These are phyloP conservation scores for Anomalospiza imberbis DNA, from an alignment of 2,797 vertebrate species.

Conservation along the genomic window DNA sequence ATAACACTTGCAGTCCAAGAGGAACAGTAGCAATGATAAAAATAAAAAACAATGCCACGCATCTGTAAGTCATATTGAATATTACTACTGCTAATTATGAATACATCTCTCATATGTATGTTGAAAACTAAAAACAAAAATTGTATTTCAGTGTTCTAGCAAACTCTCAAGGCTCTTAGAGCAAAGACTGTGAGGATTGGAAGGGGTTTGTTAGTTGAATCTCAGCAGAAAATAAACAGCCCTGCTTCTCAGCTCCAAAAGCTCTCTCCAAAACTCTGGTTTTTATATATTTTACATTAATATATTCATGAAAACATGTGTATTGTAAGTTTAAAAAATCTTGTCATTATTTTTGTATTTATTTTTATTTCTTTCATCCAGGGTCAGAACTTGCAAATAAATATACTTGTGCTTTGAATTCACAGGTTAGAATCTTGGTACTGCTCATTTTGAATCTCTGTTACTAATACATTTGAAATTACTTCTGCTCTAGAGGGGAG, in stretches of 20 bases:
- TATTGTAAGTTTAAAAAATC: neutral
- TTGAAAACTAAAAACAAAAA: neutral
- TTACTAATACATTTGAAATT: neutral
- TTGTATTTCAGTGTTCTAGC: neutral
- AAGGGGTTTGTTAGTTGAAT: neutral
- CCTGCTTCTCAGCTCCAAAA: neutral
- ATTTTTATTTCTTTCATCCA: neutral
- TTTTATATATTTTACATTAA: neutral
- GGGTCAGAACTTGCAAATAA: neutral
- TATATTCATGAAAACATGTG: neutral
- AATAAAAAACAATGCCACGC: neutral
- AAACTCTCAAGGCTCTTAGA: neutral
- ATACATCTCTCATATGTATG: neutral
- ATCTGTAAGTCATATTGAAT: neutral
- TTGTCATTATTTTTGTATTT: neutral
- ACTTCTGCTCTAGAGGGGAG: neutral
- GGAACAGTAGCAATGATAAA: neutral
- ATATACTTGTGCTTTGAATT: neutral
- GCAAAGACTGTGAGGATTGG: neutral
- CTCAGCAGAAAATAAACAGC: neutral
- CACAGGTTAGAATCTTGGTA: neutral
- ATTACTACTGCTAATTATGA: neutral
- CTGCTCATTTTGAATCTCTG: neutral
- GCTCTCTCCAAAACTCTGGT: neutral
- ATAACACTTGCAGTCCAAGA: neutral